These are phyloP conservation scores for Lepus oiostolus DNA, from an alignment of 2,797 vertebrate genomes.

Conservation along the genomic window DNA sequence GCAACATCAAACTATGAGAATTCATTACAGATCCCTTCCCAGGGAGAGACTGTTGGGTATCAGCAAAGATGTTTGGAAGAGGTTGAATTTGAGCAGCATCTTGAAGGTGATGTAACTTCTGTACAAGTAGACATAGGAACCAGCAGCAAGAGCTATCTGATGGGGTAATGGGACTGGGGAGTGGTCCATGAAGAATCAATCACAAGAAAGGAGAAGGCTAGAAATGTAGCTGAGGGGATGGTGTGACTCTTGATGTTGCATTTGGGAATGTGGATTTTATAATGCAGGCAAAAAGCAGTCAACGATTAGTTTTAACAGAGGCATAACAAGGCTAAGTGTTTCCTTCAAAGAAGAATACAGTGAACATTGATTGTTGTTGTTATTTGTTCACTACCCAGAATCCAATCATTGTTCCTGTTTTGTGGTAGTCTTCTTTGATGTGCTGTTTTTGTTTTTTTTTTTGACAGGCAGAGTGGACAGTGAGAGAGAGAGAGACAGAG, in stretches of 20 bases:
- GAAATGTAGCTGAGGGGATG: background rate
- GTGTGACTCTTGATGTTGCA: background rate
- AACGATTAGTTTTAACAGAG: background rate
- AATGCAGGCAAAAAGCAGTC: background rate
- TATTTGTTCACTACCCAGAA: background rate
- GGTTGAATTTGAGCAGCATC: background rate
- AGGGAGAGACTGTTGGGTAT: background rate
- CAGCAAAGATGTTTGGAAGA: background rate
- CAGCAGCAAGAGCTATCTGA: background rate
- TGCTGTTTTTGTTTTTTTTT: background rate
- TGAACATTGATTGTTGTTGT: background rate
- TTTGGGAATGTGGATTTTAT: background rate
- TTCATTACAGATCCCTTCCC: background rate
- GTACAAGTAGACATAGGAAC: background rate
- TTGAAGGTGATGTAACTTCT: background rate
- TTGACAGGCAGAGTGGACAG: too few species aligned
- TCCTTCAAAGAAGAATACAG: background rate
- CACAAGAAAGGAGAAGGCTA: background rate
- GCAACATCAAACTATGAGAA: background rate
- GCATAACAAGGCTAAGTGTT: background rate
- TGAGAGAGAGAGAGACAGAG: too few species aligned
- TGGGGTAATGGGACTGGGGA: background rate
- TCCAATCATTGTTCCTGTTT: background rate
- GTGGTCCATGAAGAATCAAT: background rate
- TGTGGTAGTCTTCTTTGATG: background rate